A percentile compares a stretch with the other conserved stretches of the same genome.
Conservation (phyloP, 2,888 invertebrate species). For the Laspeyria flexula region DNA sequence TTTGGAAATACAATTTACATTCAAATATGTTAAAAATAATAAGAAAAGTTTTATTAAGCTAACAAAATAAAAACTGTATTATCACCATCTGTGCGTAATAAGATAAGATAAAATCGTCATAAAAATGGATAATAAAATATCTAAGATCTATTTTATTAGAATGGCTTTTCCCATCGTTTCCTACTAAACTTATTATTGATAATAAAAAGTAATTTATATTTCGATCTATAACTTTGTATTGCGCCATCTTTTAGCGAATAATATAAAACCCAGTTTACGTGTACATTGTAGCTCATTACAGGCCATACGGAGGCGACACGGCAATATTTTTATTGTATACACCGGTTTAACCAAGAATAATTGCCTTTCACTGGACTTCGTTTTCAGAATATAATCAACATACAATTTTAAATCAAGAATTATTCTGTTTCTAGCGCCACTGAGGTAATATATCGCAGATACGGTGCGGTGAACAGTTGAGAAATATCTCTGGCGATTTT, state of each 20-base stretch:
- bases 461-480: no score
- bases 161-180: neutral
- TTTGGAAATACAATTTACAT: no score
- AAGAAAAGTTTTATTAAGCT: no score
- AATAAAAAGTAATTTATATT: slow-evolving; percentile 1
- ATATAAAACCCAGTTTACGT: slow-evolving; percentile 8
- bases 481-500: no score
- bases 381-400: no score
- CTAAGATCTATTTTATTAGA: slow-evolving; percentile 1
- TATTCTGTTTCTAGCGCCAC: no score
- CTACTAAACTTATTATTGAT: slow-evolving; percentile 1
- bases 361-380: neutral
- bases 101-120: no score
- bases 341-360: neutral
- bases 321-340: slow-evolving; percentile 8
- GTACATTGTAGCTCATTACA: slow-evolving; percentile 16
- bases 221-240: neutral
- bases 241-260: slow-evolving; percentile 1
- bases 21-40: no score
- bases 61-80: no score
- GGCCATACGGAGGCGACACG: slow-evolving; percentile 3
- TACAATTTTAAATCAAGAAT: no score
- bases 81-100: neutral
- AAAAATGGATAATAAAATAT: slow-evolving; percentile 2
- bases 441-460: no score